Evolutionary conservation across 2,888 invertebrate genomes (phyloP), one percentile per base, ranked within the genome.

Genomic region (Diarsia brunnea): DNA sequence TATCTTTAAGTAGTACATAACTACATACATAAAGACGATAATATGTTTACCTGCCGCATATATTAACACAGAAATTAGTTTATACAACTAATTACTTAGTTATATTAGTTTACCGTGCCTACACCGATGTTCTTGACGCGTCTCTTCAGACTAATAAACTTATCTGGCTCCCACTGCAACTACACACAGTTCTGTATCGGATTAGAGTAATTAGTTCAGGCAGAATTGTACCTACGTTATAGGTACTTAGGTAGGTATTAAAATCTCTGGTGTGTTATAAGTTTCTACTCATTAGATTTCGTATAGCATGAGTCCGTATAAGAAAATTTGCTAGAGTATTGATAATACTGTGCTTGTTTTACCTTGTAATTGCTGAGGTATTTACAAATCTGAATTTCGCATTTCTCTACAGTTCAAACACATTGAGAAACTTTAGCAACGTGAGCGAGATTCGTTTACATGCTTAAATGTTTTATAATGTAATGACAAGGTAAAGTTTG

Each of bases 11-110:
- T 60, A n/a, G 4, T 21, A 53, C 27, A 43, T 0, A 12, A 7
- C 51, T 27, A n/a, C 51, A 2, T 21, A 47, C 27, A 45, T 38
- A 31, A 7, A 3, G 8, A 65, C 8, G 16, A 38, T 27, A 47
- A 38, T 27, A 47, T 55, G 31, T 61, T 60, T 64, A 64, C 47
- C 38, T 38, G 21, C 12, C 51, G 45, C 60, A 61, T 70, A 73
- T 69, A 79, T 79, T 64, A 78, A 78, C 21, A 61, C 60, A 60
- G 27, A n/a, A 71, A 82, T 69, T 73, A 79, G 74, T 84, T 75
- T 78, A 58, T 75, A 68, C 10, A 73, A 75, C 69, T 80, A 80
- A 78, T 86, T 75, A 84, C 69, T 75, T 21, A 73, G 75, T 63
- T 72, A 67, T 64, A 84, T 74, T 83, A 81, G 81, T 78, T 69